phyloP scores from a whole-genome alignment of 2,888 invertebrate species.

The Clostera curtula region DNA sequence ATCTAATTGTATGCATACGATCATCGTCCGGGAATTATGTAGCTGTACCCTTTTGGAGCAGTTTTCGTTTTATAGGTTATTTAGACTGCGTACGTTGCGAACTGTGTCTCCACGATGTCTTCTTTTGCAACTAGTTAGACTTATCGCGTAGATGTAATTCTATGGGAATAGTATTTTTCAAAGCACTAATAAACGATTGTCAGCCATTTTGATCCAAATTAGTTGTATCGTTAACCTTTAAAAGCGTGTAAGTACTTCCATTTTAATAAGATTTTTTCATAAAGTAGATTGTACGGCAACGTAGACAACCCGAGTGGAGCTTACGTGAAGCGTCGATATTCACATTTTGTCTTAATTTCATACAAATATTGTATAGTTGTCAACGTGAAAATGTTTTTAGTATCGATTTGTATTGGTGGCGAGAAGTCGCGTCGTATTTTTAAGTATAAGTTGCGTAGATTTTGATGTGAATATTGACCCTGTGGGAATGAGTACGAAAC shows the following conservation, averaged over 20 bases:
- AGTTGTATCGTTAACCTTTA: conserved; percentile 49
- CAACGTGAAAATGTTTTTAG: conserved; percentile 22
- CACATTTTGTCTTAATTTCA: conserved; percentile 44
- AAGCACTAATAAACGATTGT: conserved; percentile 58
- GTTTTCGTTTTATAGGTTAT: conserved; percentile 31
- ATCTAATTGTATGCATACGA: conserved; percentile 53
- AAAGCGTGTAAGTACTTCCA: conserved; percentile 70
- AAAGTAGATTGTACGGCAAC: conserved; percentile 58
- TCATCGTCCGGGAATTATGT: conserved; percentile 40
- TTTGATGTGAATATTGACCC: conserved; percentile 61
- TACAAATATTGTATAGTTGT: conserved; percentile 30
- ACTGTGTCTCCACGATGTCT: conserved; percentile 52
- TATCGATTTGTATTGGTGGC: conserved; percentile 20
- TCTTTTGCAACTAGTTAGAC: conserved; percentile 60
- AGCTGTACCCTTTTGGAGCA: conserved; percentile 40
- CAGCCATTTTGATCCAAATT: conserved; percentile 69
- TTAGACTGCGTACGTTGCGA: conserved; percentile 33
- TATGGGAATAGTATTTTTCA: conserved; percentile 53
- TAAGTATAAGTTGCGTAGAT: conserved; percentile 31
- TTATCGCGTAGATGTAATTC: conserved; percentile 44
- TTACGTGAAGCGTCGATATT: conserved; percentile 53
- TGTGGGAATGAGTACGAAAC: conserved; percentile 55
- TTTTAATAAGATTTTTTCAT: conserved; percentile 69
- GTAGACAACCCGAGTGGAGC: conserved; percentile 52
- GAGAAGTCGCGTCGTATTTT: conserved; percentile 30